These are phyloP conservation scores for Drosophila grimshawi DNA, from an alignment of 1,140 invertebrate genomes.

Conservation along the genomic window DNA sequence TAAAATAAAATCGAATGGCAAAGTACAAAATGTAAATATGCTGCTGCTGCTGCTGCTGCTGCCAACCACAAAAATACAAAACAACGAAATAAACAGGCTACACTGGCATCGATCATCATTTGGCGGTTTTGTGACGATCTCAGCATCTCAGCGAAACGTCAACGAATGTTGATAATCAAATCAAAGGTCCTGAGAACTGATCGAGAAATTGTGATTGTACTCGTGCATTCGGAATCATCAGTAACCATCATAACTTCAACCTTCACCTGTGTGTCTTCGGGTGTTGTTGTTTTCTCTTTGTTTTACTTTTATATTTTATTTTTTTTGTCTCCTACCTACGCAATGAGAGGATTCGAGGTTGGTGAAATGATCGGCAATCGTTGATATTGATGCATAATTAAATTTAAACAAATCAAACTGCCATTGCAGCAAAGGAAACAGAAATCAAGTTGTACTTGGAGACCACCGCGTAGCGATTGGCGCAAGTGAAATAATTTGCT, in stretches of 20 bases:
- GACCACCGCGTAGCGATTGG: constrained; percentile 63
- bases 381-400: constrained; percentile 80
- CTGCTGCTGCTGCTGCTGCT: constrained; percentile 8
- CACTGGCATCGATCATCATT: constrained; percentile 78
- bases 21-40: constrained; percentile 73
- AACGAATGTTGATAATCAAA: constrained; percentile 77
- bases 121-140: constrained; percentile 55
- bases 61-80: constrained; percentile 38
- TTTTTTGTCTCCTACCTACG: constrained; percentile 53
- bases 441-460: constrained; percentile 79
- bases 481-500: constrained; percentile 81
- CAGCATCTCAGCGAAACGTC: constrained; percentile 38
- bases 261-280: constrained; percentile 17
- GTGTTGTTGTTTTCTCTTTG: not conserved
- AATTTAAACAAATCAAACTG: constrained; percentile 84
- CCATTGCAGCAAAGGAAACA: constrained; percentile 75
- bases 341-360: constrained; percentile 25
- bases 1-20: constrained; percentile 37
- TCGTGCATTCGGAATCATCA: not conserved
- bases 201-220: constrained; percentile 41
- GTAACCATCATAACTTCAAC: constrained; percentile 25
- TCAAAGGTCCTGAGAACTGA: constrained; percentile 55
- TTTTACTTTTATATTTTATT: constrained; percentile 29
- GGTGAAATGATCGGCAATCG: constrained; percentile 52
- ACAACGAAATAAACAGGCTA: not conserved